Evolutionary conservation across 37 sponge, comb jelly and placozoan species (phyloP).

Genomic region (Agelas oroides): DNA sequence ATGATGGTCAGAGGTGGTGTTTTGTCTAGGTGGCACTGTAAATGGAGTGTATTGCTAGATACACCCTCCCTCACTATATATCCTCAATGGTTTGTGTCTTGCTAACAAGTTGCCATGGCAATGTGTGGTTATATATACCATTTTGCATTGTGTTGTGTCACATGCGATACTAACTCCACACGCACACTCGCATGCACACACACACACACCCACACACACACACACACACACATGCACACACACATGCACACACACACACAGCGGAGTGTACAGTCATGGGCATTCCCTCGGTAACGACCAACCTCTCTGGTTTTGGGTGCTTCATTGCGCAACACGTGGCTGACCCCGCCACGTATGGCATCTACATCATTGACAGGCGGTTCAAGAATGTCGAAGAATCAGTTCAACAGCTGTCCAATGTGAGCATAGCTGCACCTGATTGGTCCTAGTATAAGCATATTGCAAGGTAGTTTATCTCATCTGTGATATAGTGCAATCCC

Average conservation of each 20-base stretch:
- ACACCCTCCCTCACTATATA: no score
- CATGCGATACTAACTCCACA: no score
- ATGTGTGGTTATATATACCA: no score
- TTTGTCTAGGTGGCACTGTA: no score
- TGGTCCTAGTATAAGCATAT: background rate
- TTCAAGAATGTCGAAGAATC: constrained; percentile 85
- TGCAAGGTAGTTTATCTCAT: background rate
- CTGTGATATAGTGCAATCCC: background rate
- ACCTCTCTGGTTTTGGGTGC: constrained; percentile 97
- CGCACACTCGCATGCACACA: background rate
- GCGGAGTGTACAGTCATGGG: constrained; percentile 99
- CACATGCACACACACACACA: background rate
- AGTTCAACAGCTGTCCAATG: constrained; percentile 87
- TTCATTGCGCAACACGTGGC: constrained; percentile 96
- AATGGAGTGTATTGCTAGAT: no score
- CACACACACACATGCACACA: background rate
- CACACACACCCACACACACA: no score
- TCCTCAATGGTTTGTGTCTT: no score
- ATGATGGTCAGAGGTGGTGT: no score
- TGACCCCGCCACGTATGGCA: constrained; percentile 93
- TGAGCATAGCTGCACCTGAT: constrained; percentile 14
- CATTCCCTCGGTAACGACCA: constrained; percentile 98
- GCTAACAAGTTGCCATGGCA: no score
- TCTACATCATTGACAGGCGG: constrained; percentile 96
- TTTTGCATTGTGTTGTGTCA: no score